Evolutionary conservation across 2,797 vertebrate species (phyloP).

Genomic region (Falco cherrug): DNA sequence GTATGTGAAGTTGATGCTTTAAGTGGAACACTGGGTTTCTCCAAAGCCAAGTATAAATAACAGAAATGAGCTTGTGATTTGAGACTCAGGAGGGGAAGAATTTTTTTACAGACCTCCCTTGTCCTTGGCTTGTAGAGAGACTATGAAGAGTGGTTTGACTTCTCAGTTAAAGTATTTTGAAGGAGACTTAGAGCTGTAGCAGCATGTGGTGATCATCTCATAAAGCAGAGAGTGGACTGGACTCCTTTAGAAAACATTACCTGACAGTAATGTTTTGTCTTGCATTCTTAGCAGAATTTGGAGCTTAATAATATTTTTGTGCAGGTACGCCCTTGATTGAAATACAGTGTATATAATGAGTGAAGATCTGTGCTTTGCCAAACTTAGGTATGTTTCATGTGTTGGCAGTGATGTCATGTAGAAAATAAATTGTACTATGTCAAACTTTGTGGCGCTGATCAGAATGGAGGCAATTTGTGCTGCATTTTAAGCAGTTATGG

Average conservation of each 20-base stretch:
- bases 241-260: neutral
- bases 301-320: neutral
- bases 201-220: neutral
- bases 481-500: slow-evolving; percentile 29
- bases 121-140: neutral
- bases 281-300: neutral
- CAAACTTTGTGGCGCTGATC: neutral
- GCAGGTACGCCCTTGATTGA: neutral
- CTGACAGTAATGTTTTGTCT: neutral
- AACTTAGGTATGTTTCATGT: slow-evolving; percentile 48
- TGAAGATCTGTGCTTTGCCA: neutral
- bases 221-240: neutral
- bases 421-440: slow-evolving; percentile 41
- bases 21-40: neutral
- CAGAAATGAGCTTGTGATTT: neutral
- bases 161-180: neutral
- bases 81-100: neutral
- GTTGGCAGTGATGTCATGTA: slow-evolving; percentile 7
- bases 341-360: neutral
- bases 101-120: neutral
- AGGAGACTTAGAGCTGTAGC: neutral
- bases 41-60: neutral
- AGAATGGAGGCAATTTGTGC: neutral
- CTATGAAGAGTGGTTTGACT: neutral
- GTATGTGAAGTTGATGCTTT: neutral